Evolutionary conservation across 2,888 invertebrate genomes (phyloP).

Genomic region (Meandrusa payeni): DNA sequence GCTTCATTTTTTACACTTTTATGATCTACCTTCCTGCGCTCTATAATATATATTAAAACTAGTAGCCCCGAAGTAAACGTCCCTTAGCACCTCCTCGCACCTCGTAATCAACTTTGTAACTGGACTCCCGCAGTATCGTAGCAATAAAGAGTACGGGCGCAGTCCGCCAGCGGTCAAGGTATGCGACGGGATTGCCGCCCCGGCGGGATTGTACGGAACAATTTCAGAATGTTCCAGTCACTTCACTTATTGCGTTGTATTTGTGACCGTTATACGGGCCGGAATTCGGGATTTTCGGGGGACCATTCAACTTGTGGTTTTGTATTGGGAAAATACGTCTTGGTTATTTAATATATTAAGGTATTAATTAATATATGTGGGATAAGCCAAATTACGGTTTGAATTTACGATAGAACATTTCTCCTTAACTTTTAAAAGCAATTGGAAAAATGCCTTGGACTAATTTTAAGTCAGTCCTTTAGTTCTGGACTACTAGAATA

Average conservation of each 20-base stretch:
- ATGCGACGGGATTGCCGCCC: slow-evolving; percentile 68
- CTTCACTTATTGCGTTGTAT: slow-evolving; percentile 75
- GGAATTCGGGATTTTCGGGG: slow-evolving; percentile 65
- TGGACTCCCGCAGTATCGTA: slow-evolving; percentile 22
- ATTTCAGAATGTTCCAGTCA: slow-evolving; percentile 70
- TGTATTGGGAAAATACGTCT: slow-evolving; percentile 17
- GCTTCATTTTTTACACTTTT: too few species aligned
- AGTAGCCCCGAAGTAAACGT: not conserved
- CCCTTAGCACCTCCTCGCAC: slow-evolving; percentile 27
- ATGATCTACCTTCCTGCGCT: too few species aligned
- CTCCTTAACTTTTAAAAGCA: too few species aligned
- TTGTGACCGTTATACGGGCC: slow-evolving; percentile 48
- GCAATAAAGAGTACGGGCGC: slow-evolving; percentile 30
- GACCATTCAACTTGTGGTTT: slow-evolving; percentile 41
- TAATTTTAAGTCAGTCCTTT: too few species aligned
- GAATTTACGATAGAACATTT: too few species aligned
- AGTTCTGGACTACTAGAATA: too few species aligned
- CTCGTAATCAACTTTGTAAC: slow-evolving; percentile 33
- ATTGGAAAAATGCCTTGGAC: too few species aligned
- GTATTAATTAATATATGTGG: too few species aligned
- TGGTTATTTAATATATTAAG: too few species aligned
- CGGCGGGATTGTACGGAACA: slow-evolving; percentile 59
- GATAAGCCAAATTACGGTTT: too few species aligned
- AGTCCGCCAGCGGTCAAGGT: slow-evolving; percentile 40
- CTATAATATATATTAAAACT: not conserved